Evolutionary conservation across 2,888 invertebrate species (phyloP), one percentile per base, ranked within the genome.

Genomic region (Acleris emargana): DNA sequence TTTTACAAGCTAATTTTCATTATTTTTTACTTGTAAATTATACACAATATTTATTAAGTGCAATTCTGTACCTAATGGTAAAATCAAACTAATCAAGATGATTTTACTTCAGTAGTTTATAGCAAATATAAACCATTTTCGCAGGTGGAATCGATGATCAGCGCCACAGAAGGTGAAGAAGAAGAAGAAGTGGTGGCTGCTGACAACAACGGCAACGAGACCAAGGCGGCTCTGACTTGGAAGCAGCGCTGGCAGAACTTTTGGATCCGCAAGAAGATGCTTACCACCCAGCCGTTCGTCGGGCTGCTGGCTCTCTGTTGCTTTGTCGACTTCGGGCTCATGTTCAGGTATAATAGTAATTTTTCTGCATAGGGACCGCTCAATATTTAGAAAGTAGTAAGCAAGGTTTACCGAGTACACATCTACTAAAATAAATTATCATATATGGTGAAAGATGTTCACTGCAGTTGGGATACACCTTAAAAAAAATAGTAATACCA

Each of bases 311-410:
- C 87, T 16, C 81, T 94, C 5, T 93, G 93, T 72, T 93, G 94
- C 75, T 93, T 94, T 67, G 93, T 93, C 0, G 94, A 94, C 76
- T 94, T 94, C 73, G 94, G 94, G 11, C 83, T 94, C 28, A 94
- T 94, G 94, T 93, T 94, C 72, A 94, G 94, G 94, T 94, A 76
- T 47, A 18, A 3, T 18, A 47, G 25, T 25, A 1, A 5, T 25
- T 47, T 47, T 47, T 17, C 7, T 25, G 1, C 6, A 25, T 54
- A 16, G 28, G 32, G 13, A 17, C 32, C 9, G 32, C 32, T 32
- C 9, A 32, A 9, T 32, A 25, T 25, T 6, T 25, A 32, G 9
- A 32, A 32, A 2, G 9, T 32, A 9, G 32, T 32, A 32, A 3
- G 9, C 9, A 32, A 32, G 32, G 1, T 7, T 2, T 0, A 25